Percentiles rank a stretch among this genome's conserved stretches.
These are phyloP conservation scores for Schlechtendalia chinensis DNA, from an alignment of 1,140 invertebrate genomes.

Conservation along the genomic window DNA sequence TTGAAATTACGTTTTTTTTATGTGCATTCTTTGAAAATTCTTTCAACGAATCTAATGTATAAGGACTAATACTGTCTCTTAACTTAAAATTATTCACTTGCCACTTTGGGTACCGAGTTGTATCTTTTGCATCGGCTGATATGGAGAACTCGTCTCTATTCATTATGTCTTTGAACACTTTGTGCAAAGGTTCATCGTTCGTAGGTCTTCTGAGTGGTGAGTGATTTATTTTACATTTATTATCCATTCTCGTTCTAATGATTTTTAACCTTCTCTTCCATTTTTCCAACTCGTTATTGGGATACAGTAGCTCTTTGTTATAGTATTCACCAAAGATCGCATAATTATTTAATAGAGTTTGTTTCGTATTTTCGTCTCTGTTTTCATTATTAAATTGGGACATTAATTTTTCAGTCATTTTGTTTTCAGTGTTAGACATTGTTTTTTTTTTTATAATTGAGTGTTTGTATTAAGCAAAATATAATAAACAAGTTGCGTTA, in stretches of 20 bases:
- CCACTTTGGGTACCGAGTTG: not conserved
- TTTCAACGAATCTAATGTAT: no score
- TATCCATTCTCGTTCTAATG: not conserved
- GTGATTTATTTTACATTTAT: not conserved
- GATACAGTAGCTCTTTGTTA: not conserved
- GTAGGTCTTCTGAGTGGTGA: not conserved
- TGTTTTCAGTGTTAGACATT: no score
- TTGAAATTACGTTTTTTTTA: no score
- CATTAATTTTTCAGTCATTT: no score
- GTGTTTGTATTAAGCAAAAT: no score
- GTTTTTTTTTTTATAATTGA: no score
- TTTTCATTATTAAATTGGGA: no score
- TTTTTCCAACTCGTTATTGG: not conserved
- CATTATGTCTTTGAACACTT: constrained; percentile 9
- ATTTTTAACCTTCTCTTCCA: not conserved
- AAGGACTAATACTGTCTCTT: not conserved
- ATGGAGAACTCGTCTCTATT: not conserved
- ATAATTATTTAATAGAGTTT: no score
- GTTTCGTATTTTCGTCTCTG: no score
- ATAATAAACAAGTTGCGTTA: no score
- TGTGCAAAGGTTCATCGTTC: not conserved
- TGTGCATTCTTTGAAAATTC: no score
- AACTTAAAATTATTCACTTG: not conserved
- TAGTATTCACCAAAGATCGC: no score
- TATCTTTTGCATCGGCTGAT: not conserved